Conservation (phyloP, 2,797 vertebrate genomes). For the Sebastes vulpes region DNA sequence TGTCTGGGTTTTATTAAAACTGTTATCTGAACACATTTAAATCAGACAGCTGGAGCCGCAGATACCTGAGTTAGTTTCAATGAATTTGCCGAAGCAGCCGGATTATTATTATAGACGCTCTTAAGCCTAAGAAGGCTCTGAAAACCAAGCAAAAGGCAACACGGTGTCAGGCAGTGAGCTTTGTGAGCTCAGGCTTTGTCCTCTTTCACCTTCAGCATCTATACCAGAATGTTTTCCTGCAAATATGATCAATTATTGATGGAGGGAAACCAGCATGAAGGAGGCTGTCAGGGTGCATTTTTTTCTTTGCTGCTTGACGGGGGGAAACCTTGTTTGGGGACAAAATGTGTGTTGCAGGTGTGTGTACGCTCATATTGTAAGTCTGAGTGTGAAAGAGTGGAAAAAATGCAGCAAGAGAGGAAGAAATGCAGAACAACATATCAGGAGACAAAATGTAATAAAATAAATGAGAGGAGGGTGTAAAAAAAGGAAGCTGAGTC, state of each 20-base stretch:
- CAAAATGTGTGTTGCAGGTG: background rate
- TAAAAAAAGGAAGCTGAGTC: constrained; percentile 34
- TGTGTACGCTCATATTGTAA: background rate
- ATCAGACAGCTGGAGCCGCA: constrained; percentile 40
- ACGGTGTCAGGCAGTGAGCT: constrained; percentile 14
- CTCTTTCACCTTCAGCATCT: constrained; percentile 60
- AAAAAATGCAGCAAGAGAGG: background rate
- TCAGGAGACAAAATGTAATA: constrained; percentile 25
- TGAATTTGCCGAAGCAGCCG: constrained; percentile 3
- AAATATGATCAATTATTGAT: constrained; percentile 73
- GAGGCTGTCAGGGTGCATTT: constrained; percentile 55
- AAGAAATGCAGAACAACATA: background rate
- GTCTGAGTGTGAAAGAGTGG: background rate
- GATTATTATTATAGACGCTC: constrained; percentile 21
- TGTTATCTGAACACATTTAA: constrained; percentile 21
- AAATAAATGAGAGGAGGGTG: background rate
- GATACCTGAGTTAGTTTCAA: constrained; percentile 39
- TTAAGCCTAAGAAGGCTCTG: constrained; percentile 19
- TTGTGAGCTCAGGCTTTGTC: constrained; percentile 41
- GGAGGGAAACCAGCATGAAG: constrained; percentile 48
- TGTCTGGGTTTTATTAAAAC: constrained; percentile 33
- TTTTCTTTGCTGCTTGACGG: constrained; percentile 14
- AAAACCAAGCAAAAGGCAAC: constrained; percentile 31
- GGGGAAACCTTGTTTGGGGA: constrained; percentile 9
- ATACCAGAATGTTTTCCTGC: constrained; percentile 36